These are phyloP conservation scores for Mastomys coucha DNA, from an alignment of 2,113 vertebrate species.

Conservation along the genomic window DNA sequence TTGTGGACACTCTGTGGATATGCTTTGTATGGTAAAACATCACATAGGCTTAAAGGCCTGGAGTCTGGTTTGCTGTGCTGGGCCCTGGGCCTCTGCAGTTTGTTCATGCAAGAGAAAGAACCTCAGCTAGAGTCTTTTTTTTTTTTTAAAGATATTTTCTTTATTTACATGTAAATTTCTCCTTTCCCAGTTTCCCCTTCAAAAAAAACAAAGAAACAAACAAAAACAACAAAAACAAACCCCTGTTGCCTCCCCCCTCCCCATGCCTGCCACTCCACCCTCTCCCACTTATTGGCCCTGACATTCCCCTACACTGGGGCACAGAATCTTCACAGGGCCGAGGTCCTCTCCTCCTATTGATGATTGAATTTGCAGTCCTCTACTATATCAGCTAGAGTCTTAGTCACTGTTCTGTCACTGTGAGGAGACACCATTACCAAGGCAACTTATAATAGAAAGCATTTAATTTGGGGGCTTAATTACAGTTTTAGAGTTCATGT, in stretches of 20 bases:
- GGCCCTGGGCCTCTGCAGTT: not conserved
- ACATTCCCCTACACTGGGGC: too few relatives aligned
- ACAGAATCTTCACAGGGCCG: too few relatives aligned
- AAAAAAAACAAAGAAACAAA: too few relatives aligned
- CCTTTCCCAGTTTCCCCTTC: too few relatives aligned
- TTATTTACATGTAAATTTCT: too few relatives aligned
- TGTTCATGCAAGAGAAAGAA: not conserved
- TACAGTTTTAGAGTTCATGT: not conserved
- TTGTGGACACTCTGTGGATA: not conserved
- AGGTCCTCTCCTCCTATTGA: too few relatives aligned
- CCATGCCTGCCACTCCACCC: too few relatives aligned
- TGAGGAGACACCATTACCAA: not conserved
- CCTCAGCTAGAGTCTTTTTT: not conserved
- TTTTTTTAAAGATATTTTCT: too few relatives aligned
- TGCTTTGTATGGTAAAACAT: constrained; percentile 8
- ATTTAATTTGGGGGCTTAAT: not conserved
- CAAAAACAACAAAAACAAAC: too few relatives aligned
- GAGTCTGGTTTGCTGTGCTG: not conserved
- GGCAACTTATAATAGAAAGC: not conserved
- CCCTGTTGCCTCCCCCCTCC: too few relatives aligned
- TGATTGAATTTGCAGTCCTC: too few relatives aligned
- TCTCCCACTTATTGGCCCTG: too few relatives aligned
- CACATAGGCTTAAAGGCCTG: not conserved
- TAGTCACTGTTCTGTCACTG: not conserved
- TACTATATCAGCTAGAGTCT: not conserved